Base-by-base conservation (phyloP, 2,797 vertebrate species). In the Tinamus major region DNA sequence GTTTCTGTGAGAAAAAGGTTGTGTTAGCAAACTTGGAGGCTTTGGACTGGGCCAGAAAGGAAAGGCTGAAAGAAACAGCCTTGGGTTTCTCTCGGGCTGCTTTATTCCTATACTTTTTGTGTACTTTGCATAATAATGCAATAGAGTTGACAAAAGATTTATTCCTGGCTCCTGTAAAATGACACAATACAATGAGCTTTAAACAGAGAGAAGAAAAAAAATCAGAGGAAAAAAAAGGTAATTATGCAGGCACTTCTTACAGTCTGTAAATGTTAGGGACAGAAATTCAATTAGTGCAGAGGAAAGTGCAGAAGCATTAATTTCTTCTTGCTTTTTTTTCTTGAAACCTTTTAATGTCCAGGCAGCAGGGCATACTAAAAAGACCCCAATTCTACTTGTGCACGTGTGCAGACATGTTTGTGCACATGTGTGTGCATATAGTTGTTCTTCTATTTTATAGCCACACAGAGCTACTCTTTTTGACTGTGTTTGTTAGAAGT, bases 111-210 rank as follows among this genome's bases (percentile, higher is more conserved):
- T 49, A 76, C 55, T 95, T 94, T 95, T 95, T 94, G 90, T 94
- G 92, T 80, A 94, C 86, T 96, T 96, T 96, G 96, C 96, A 97
- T 96, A 95, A 96, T 95, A 97, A 97, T 97, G 92, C 92, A 91
- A 95, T 96, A 93, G 92, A 94, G 65, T 81, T 88, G 94, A 96
- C 95, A 96, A 96, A 97, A 96, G 96, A 97, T 96, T 96, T 96
- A 96, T 97, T 96, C 92, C 92, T 89, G 94, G 94, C 17, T 69
- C 94, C 94, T 89, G 44, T 92, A 88, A 96, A 96, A 96, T 94
- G 96, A 95, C 93, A 96, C 92, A 92, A 92, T 72, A 90, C 94
- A 95, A 95, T 96, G 95, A 90, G 92, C 86, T 96, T 94, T 95
- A 96, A 96, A 96, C 51, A 75, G 74, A 93, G 86, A 90, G 79